Conservation (phyloP, 2,797 vertebrate genomes). For the Natrix natrix region DNA sequence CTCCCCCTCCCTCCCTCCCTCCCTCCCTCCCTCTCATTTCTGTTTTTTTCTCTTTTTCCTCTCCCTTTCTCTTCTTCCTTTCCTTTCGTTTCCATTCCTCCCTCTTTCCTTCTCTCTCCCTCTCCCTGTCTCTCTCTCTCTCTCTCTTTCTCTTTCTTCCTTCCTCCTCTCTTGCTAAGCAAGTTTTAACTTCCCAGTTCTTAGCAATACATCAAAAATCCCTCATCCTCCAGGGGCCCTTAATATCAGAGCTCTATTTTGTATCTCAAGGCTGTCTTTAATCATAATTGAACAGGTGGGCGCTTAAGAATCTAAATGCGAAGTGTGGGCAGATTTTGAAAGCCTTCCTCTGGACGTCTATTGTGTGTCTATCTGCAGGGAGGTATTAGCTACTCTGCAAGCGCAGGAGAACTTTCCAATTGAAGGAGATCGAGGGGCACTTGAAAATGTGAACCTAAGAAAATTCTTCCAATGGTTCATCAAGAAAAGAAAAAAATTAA, state of each 20-base stretch:
- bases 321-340: slow-evolving; percentile 6
- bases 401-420: not conserved
- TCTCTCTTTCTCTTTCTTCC: too few relatives aligned
- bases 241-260: not conserved
- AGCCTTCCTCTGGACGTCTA: not conserved
- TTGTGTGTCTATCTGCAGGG: not conserved
- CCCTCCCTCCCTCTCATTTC: too few relatives aligned
- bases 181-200: not conserved
- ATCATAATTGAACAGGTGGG: slow-evolving; percentile 26
- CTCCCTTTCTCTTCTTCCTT: too few relatives aligned
- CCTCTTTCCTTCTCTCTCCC: too few relatives aligned
- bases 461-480: not conserved
- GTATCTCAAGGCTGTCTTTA: not conserved
- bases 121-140: too few relatives aligned
- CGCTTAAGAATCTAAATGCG: slow-evolving; percentile 12
- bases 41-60: too few relatives aligned
- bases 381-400: not conserved
- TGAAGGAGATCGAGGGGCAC: not conserved
- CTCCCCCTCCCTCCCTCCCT: too few relatives aligned
- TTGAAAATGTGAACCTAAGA: not conserved
- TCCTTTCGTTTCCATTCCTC: too few relatives aligned
- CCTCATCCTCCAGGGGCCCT: not conserved
- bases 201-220: not conserved
- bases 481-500: not conserved
- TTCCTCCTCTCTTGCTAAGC: not conserved